These are phyloP conservation scores for Platysteira castanea DNA, from an alignment of 2,113 vertebrate species.

Conservation along the genomic window DNA sequence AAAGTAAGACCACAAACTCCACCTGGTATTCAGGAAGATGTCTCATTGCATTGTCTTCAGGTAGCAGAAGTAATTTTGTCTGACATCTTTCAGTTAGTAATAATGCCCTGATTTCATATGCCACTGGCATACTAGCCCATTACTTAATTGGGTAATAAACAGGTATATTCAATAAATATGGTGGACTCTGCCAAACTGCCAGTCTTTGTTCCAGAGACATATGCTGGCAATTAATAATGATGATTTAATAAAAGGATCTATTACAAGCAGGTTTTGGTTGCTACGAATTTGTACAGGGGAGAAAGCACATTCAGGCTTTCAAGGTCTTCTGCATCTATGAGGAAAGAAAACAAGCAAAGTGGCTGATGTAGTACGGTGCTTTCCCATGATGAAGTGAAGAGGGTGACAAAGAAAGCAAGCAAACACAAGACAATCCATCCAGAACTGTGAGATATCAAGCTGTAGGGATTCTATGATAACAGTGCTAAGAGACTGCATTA, in stretches of 20 bases:
- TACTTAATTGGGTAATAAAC: conserved; percentile 28
- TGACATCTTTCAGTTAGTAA: background rate
- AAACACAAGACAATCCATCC: background rate
- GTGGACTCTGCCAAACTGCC: background rate
- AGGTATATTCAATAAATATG: background rate
- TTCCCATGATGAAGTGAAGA: background rate
- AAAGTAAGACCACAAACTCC: background rate
- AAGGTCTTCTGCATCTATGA: background rate
- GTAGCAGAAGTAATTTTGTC: background rate
- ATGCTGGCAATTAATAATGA: background rate
- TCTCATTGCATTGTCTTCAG: background rate
- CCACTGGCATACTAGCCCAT: background rate
- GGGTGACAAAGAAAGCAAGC: background rate
- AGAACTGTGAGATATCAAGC: background rate
- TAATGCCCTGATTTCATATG: background rate
- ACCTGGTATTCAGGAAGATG: background rate
- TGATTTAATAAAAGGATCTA: background rate
- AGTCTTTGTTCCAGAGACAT: conserved; percentile 2
- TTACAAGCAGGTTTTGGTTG: background rate
- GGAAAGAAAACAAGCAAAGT: background rate
- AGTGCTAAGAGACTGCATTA: conserved; percentile 34
- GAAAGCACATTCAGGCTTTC: background rate
- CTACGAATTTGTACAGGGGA: background rate
- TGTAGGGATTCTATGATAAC: background rate
- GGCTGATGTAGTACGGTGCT: background rate